Evolutionary conservation across 2,888 invertebrate species (phyloP).

Genomic region (Lycophotia porphyrea): DNA sequence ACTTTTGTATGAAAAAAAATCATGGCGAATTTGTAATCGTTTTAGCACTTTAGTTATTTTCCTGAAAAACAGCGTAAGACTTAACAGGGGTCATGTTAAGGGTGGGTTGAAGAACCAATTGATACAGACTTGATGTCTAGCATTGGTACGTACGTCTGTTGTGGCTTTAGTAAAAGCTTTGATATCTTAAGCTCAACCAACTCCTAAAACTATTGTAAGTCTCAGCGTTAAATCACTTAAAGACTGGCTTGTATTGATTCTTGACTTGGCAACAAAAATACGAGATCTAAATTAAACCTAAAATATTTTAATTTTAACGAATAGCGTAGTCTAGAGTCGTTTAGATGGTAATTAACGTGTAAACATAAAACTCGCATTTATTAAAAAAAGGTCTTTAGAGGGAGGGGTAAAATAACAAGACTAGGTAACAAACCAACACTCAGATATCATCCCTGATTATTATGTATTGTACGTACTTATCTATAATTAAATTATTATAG

Average conservation of each 20-base stretch:
- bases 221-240: not conserved
- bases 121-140: not conserved
- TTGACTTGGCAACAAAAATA: not conserved
- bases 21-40: not conserved
- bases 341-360: constrained; percentile 24
- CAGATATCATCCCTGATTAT: not conserved
- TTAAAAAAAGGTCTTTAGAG: not conserved
- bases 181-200: not conserved
- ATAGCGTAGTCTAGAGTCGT: constrained; percentile 8
- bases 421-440: not conserved
- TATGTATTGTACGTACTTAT: not conserved
- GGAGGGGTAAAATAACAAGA: not conserved
- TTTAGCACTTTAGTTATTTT: not conserved
- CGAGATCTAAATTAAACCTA: not conserved
- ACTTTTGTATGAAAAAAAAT: not conserved
- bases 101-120: not conserved
- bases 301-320: constrained; percentile 12
- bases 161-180: not conserved
- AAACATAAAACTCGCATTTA: not conserved
- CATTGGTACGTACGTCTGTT: not conserved
- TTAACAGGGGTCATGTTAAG: not conserved
- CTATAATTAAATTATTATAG: not conserved
- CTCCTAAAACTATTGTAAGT: not conserved
- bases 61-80: too few species aligned
- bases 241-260: not conserved